Evolutionary conservation across 1,140 invertebrate genomes (phyloP), one percentile per base, ranked within the genome.

Genomic region (Lepidostoma basale): DNA sequence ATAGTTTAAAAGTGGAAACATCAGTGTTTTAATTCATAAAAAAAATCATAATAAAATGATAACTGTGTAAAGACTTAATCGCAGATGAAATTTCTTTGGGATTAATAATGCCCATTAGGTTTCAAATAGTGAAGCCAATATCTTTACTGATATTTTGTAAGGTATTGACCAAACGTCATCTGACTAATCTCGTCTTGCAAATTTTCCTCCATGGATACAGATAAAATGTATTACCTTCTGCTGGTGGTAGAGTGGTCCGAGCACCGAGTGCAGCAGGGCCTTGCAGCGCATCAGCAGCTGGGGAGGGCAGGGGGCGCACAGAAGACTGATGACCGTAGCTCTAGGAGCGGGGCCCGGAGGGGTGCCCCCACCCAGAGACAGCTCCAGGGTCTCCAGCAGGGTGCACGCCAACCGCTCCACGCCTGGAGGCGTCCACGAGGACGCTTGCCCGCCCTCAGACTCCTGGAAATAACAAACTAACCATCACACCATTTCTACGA

Each of bases 291-390:
- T 86, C 76, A 95, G 92, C 18, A 96, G 88, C 20, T 86, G 85
- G 26, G 89, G 85, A 0, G 92, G 90, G 23, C 92, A 93, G 9
- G 95, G 94, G 52, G 96, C 79, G 45, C 92, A 92, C 2, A 97
- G 78, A n/a, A 98, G 79, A 33, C 85, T 81, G 0, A 92, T 92
- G 0, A 93, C 92, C 33, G 90, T 87, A 30, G 60, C 58, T 2
- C 47, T 20, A 2, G 79, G 76, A 20, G 30, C 60, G 2, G 72
- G 70, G n/a, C 70, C 69, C 3, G 74, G 73, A 0, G 74, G 68
- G 1, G 74, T 74, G 2, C 56, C 56, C 39, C 42, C 56, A 3
- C 56, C 56, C 39, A 69, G 45, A 9, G 68, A 59, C 3, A 82
- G 75, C 62, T 83, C 81, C 9, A 83, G 70, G 1, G 80, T 77